A percentile compares a stretch with the other conserved stretches of the same genome.
Conservation (phyloP, 2,797 vertebrate genomes). For the Myotis myotis region DNA sequence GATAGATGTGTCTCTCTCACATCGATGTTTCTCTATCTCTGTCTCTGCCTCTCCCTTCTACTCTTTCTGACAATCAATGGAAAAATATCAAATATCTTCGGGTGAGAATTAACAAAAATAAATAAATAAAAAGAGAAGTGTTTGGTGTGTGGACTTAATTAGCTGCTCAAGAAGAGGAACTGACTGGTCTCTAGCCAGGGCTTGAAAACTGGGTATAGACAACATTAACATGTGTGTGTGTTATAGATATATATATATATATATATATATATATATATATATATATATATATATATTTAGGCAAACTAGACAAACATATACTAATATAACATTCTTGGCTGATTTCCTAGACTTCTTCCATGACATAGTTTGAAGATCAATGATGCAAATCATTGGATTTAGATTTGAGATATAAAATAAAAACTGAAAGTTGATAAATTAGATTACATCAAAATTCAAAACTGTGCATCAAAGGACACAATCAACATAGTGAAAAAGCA, state of each 20-base stretch:
- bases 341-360: not conserved
- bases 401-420: constrained; percentile 9
- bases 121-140: not conserved
- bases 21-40: too few species aligned
- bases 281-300: not conserved
- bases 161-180: not conserved
- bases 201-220: not conserved
- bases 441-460: not conserved
- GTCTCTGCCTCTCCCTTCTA: too few species aligned
- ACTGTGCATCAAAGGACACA: not conserved
- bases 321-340: not conserved
- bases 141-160: not conserved
- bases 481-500: not conserved
- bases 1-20: too few species aligned
- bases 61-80: too few species aligned
- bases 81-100: too few species aligned
- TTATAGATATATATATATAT: not conserved
- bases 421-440: not conserved
- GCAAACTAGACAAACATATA: not conserved
- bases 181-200: not conserved
- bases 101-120: too few species aligned
- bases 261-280: too few species aligned
- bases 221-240: too few species aligned
- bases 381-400: constrained; percentile 7
- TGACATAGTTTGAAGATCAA: not conserved